Evolutionary conservation across 2,888 invertebrate species (phyloP).

Genomic region (Cantharis lateralis): DNA sequence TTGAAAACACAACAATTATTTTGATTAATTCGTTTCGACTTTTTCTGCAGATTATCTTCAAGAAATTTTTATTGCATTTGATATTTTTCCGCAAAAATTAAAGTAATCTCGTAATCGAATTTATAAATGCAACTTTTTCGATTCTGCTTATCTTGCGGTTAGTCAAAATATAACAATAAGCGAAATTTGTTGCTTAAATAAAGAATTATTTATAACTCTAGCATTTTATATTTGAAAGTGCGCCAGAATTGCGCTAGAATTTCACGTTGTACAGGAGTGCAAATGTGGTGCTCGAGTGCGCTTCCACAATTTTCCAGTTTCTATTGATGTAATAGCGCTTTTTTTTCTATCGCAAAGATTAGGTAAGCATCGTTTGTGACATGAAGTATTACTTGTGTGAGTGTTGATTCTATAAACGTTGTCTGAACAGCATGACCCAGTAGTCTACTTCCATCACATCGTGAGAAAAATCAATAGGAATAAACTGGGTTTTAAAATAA

Average conservation of each 20-base stretch:
- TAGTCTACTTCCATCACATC: background rate
- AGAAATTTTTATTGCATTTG: too few relatives aligned
- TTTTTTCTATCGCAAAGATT: background rate
- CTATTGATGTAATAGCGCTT: background rate
- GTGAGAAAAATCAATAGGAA: background rate
- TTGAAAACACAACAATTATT: too few relatives aligned
- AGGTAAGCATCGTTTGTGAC: background rate
- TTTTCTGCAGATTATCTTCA: too few relatives aligned
- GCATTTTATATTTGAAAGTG: constrained; percentile 8
- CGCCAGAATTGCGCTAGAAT: constrained; percentile 10
- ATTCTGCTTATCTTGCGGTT: background rate
- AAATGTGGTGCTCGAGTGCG: background rate
- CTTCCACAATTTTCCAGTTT: background rate
- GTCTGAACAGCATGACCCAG: background rate
- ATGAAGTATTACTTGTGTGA: background rate
- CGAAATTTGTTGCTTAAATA: background rate
- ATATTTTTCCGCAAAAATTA: too few relatives aligned
- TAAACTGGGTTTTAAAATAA: background rate
- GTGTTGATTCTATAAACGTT: background rate
- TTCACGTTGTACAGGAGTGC: constrained; percentile 7
- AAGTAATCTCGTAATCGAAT: background rate
- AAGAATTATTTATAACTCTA: constrained; percentile 11
- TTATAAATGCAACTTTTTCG: background rate
- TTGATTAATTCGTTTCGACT: too few relatives aligned
- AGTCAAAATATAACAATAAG: background rate